Evolutionary conservation across 2,113 vertebrate species (phyloP).

Genomic region (Myrmecobius fasciatus): DNA sequence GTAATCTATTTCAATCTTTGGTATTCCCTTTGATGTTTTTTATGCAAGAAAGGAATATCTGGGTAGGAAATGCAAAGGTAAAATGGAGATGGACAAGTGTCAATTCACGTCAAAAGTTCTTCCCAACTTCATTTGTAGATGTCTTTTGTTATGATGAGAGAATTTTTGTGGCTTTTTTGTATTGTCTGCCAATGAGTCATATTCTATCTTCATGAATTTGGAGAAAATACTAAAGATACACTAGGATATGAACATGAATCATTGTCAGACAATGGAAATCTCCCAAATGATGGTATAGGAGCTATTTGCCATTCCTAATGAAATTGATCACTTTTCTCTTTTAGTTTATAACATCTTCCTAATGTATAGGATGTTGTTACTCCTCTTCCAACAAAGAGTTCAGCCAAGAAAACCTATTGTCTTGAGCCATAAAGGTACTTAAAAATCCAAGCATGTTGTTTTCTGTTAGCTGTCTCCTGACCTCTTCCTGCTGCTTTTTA

Average conservation of each 20-base stretch:
- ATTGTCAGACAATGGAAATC: conserved; percentile 35
- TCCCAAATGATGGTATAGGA: not conserved
- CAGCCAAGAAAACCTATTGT: conserved; percentile 17
- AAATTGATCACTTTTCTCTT: conserved; percentile 22
- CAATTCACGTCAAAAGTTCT: conserved; percentile 40
- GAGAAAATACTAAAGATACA: conserved; percentile 30
- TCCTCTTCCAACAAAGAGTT: not conserved
- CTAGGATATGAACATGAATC: conserved; percentile 53
- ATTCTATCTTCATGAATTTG: conserved; percentile 5
- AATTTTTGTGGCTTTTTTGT: not conserved
- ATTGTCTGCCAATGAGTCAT: conserved; percentile 70
- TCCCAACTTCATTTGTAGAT: conserved; percentile 35
- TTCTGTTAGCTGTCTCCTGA: not conserved
- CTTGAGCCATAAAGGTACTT: conserved; percentile 36
- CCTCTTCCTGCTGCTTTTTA: not conserved
- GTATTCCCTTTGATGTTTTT: not conserved
- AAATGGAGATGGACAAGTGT: conserved; percentile 30
- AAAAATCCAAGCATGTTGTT: conserved; percentile 10
- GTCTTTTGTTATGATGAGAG: conserved; percentile 41
- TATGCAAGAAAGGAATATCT: conserved; percentile 19
- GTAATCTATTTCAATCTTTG: not conserved
- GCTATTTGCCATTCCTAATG: conserved; percentile 21
- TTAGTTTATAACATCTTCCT: not conserved
- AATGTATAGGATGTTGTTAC: conserved; percentile 30
- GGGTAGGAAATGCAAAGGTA: not conserved